phyloP scores from a whole-genome alignment of 2,888 invertebrate species.

The Limnephilus lunatus region DNA sequence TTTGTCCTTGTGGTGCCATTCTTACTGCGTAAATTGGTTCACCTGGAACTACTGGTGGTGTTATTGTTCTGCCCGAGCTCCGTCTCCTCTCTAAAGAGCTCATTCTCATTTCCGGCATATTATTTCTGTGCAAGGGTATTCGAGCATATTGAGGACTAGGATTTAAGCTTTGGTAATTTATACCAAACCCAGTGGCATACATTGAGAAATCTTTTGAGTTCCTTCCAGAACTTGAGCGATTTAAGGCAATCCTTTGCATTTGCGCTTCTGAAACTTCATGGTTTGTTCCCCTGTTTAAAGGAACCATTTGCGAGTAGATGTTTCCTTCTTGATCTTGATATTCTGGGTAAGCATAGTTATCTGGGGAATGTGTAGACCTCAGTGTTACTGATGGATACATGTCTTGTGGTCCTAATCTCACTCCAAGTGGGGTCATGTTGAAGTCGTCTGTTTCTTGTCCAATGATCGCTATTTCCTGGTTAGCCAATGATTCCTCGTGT shows the following conservation, averaged over 20 bases:
- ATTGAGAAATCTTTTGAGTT: conserved; percentile 48
- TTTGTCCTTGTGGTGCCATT: conserved; percentile 4
- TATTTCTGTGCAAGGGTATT: conserved; percentile 42
- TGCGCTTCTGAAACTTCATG: conserved; percentile 29
- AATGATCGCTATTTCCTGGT: conserved; percentile 46
- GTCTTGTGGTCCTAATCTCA: conserved; percentile 37
- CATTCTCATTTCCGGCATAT: conserved; percentile 37
- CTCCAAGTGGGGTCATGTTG: conserved; percentile 26
- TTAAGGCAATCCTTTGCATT: conserved; percentile 47
- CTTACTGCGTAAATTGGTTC: conserved; percentile 30
- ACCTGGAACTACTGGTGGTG: conserved; percentile 23
- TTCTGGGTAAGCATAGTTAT: conserved; percentile 15
- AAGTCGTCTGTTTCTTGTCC: conserved; percentile 56
- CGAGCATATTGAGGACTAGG: conserved; percentile 41
- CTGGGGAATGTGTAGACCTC: neutral
- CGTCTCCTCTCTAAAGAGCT: conserved; percentile 49
- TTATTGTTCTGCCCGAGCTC: conserved; percentile 27
- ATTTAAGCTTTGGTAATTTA: conserved; percentile 42
- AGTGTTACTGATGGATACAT: conserved; percentile 43
- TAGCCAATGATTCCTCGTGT: conserved; percentile 56
- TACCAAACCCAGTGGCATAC: conserved; percentile 51
- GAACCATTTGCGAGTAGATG: conserved; percentile 54
- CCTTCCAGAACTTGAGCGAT: conserved; percentile 45
- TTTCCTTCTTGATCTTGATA: conserved; percentile 27
- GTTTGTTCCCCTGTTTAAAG: conserved; percentile 2